Conservation (phyloP, 2,113 vertebrate genomes). For the Vidua macroura region DNA sequence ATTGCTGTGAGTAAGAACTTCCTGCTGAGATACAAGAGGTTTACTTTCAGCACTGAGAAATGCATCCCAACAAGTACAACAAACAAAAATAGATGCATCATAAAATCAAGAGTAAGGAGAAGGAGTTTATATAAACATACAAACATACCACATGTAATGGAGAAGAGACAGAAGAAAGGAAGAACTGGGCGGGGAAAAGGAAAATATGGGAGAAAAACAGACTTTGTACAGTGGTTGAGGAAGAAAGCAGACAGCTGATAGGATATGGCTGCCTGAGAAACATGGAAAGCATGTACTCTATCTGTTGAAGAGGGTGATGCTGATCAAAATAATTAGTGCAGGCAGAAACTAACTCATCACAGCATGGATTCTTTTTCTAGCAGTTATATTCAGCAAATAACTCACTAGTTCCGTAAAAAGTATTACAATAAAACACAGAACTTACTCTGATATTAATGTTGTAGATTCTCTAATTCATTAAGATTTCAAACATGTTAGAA, state of each 20-base stretch:
- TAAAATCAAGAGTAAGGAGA: slow-evolving; percentile 68
- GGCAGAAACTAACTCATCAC: neutral
- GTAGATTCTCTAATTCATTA: neutral
- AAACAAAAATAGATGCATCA: slow-evolving; percentile 71
- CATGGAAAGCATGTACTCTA: neutral
- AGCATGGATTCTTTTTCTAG: neutral
- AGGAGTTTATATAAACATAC: neutral
- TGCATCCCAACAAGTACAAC: slow-evolving; percentile 62
- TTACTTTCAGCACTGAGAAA: slow-evolving; percentile 62
- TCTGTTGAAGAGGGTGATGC: neutral
- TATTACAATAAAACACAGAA: neutral
- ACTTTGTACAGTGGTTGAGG: slow-evolving; percentile 8
- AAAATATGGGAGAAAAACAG: slow-evolving; percentile 8
- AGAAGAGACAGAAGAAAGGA: slow-evolving; percentile 36
- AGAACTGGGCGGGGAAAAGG: neutral
- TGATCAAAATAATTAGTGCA: neutral
- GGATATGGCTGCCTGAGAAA: slow-evolving; percentile 17
- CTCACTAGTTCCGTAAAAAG: neutral
- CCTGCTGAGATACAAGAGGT: slow-evolving; percentile 69
- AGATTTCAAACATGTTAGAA: neutral
- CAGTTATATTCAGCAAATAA: neutral
- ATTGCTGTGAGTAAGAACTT: slow-evolving; percentile 68
- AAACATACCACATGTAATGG: neutral
- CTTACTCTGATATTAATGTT: neutral
- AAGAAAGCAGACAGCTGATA: slow-evolving; percentile 15